Base-by-base conservation (phyloP, 2,797 vertebrate species). In the Apogon hyalosoma region DNA sequence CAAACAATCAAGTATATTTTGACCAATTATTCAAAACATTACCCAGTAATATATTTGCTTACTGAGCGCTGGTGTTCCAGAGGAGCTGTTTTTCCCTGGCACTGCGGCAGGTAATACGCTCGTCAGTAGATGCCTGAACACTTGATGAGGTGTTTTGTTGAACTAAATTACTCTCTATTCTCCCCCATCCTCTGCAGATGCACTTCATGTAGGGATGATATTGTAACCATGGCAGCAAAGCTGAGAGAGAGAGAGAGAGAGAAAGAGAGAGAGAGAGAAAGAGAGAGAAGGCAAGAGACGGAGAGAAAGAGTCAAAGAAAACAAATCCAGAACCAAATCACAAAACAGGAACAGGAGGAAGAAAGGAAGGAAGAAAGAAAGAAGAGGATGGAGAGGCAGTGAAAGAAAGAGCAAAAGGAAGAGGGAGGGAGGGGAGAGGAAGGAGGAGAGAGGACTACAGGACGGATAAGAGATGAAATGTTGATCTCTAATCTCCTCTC, bases 161-260 rank as follows among this genome's bases (percentile, higher is more conserved):
- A 72, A 82, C 79, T 87, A 75, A 90, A 89, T 89, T 68, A 84
- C 79, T 85, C 84, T 75, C 56, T 15, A 54, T 73, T 86, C 73
- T 62, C 49, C 21, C 19, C 64, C 46, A 1, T 79, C 70, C 48
- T 84, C 88, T 87, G 64, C 83, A 94, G 94, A 95, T 95, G 94
- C 94, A 95, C 90, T 95, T 95, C 93, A 95, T 95, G 94, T 95
- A 94, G 90, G 74, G 82, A 83, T 79, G 84, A 79, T 80, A 82
- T 69, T 49, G 86, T 87, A 82, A 88, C 90, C 88, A 89, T 92
- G 86, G 90, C 90, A 91, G 84, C 90, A 81, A 89, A 89, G 91
- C 79, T 70, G 75, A 83, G 75, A 72, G 63, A 72, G 66, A 57
- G 60, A 75, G 63, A 61, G 73, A 47, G 60, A 83, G 75, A 69